Evolutionary conservation across 2,113 vertebrate species (phyloP).

Genomic region (Mustela lutreola): DNA sequence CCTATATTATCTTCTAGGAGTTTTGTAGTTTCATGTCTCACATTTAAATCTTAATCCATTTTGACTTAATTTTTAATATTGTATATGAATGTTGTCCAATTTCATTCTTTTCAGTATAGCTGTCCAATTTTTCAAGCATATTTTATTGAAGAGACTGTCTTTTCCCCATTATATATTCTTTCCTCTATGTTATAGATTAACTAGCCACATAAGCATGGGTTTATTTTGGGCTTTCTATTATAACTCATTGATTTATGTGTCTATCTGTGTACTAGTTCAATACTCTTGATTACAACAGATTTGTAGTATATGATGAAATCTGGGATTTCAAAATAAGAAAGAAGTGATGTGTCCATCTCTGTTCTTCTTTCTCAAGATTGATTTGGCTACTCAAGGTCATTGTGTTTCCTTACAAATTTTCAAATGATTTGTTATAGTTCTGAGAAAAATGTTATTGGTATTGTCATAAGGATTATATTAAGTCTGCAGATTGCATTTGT

Average conservation of each 20-base stretch:
- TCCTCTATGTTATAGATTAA: neutral
- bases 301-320: neutral
- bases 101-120: neutral
- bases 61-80: neutral
- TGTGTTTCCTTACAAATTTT: neutral
- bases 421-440: neutral
- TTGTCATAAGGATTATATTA: neutral
- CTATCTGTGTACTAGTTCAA: neutral
- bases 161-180: neutral
- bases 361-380: neutral
- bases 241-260: neutral
- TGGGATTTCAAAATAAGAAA: neutral
- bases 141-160: neutral
- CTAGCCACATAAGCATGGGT: neutral
- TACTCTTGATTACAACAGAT: neutral
- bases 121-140: neutral
- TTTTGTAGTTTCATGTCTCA: neutral
- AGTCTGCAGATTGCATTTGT: neutral
- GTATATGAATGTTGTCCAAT: neutral
- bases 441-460: neutral
- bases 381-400: neutral
- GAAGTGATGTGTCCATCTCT: neutral
- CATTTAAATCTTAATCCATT: neutral
- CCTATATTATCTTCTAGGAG: neutral
- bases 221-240: neutral